phyloP scores from a whole-genome alignment of 2,888 invertebrate species.

The Dastarcus helophoroides region DNA sequence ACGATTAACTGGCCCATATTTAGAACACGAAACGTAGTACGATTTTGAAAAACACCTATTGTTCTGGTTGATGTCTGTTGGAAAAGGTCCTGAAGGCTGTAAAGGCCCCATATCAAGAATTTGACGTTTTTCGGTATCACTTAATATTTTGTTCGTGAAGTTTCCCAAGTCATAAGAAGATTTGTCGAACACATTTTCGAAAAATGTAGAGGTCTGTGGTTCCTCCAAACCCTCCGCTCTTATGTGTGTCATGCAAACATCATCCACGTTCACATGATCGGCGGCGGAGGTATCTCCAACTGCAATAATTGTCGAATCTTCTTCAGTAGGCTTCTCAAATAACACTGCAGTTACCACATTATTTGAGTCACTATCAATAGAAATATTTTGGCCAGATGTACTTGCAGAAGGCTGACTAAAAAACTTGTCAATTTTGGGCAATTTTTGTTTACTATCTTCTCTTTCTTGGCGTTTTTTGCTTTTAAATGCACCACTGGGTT shows the following conservation, averaged over 20 bases:
- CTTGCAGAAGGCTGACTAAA: no score
- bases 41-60: constrained; percentile 7
- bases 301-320: constrained; percentile 3
- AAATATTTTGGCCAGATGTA: no score
- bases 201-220: constrained; percentile 9
- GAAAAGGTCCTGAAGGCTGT: constrained; percentile 8
- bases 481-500: no score
- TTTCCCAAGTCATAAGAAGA: constrained; percentile 13
- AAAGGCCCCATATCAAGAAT: constrained; percentile 11
- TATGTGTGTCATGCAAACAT: constrained; percentile 5
- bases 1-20: constrained; percentile 6
- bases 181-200: constrained; percentile 11
- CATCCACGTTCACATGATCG: no score
- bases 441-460: no score
- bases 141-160: constrained; percentile 11
- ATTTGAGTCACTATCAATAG: no score
- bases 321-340: constrained; percentile 2
- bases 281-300: constrained; percentile 5
- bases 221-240: constrained; percentile 9
- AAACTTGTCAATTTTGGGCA: no score
- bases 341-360: constrained; percentile 1
- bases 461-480: no score
- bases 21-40: constrained; percentile 7
- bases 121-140: constrained; percentile 11
- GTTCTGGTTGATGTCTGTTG: constrained; percentile 6